Conservation (phyloP, 2,888 invertebrate genomes). For the Smittia sp. region DNA sequence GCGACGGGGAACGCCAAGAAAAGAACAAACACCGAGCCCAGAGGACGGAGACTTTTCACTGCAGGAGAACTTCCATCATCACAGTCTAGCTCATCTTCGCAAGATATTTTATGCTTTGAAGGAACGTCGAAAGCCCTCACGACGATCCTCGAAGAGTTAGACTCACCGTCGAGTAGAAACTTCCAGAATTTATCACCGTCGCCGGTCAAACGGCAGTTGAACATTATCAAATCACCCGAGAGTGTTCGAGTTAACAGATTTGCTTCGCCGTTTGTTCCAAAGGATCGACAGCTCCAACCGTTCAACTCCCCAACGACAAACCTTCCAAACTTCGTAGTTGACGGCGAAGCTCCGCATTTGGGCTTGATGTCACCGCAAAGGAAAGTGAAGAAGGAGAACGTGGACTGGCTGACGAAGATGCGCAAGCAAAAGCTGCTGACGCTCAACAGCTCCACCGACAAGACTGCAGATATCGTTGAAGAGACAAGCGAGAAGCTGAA, state of each 20-base stretch:
- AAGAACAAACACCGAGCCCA: slow-evolving; percentile 52
- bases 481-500: slow-evolving; percentile 16
- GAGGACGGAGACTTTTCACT: slow-evolving; percentile 56
- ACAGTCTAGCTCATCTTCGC: too few relatives aligned
- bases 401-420: slow-evolving; percentile 71
- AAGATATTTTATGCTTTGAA: not conserved
- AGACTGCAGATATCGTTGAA: not conserved
- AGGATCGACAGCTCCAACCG: not conserved
- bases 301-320: slow-evolving; percentile 63
- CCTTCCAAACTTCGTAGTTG: slow-evolving; percentile 72
- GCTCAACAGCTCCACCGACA: not conserved
- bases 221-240: slow-evolving; percentile 30
- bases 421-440: slow-evolving; percentile 57
- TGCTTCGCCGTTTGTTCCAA: not conserved
- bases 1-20: slow-evolving; percentile 49
- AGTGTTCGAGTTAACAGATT: not conserved
- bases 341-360: slow-evolving; percentile 75
- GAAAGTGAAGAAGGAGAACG: slow-evolving; percentile 58
- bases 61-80: slow-evolving; percentile 46
- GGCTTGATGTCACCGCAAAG: slow-evolving; percentile 65
- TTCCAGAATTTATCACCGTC: slow-evolving; percentile 37
- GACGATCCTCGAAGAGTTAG: slow-evolving; percentile 47
- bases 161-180: slow-evolving; percentile 34
- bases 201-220: slow-evolving; percentile 22
- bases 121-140: slow-evolving; percentile 43